Evolutionary conservation across 2,113 vertebrate genomes (phyloP).

Genomic region (Cavia porcellus): DNA sequence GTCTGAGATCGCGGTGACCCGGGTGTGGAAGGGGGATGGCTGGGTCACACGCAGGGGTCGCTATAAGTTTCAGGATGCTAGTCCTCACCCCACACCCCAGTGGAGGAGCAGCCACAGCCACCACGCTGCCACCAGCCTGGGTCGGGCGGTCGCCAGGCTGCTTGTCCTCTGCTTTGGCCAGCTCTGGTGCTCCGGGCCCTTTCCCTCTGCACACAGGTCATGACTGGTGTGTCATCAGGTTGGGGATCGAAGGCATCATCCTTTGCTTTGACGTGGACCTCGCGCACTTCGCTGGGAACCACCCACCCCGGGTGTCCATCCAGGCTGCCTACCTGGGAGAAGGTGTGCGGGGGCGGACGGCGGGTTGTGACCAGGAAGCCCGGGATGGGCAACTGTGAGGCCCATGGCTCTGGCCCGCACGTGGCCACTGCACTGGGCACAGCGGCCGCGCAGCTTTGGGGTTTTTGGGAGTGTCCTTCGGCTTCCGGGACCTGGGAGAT

Average conservation of each 20-base stretch:
- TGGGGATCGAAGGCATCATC: constrained; percentile 87
- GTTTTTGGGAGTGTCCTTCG: no score
- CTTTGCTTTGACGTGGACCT: constrained; percentile 89
- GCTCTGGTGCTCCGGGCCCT: fast-evolving
- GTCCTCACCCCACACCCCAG: not conserved
- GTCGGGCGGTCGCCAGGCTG: not conserved
- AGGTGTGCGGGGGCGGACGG: not conserved
- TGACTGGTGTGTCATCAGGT: constrained; percentile 88
- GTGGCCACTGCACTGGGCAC: no score
- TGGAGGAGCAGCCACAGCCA: not conserved
- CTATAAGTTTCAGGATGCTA: fast-evolving
- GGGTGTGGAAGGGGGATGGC: not conserved
- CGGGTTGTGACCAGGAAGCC: no score
- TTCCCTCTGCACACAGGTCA: constrained; percentile 79
- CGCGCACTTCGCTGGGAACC: constrained; percentile 89
- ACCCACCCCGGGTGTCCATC: constrained; percentile 85
- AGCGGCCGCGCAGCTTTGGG: no score
- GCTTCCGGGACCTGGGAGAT: no score
- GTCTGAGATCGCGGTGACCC: fast-evolving
- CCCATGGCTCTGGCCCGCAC: no score
- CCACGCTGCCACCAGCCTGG: not conserved
- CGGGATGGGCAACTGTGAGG: no score
- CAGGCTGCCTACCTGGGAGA: constrained; percentile 83
- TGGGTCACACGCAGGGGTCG: not conserved
- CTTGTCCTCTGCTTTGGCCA: fast-evolving